A percentile compares a stretch with the other conserved stretches of the same genome.
phyloP scores from a whole-genome alignment of 2,113 vertebrate genomes.

The Aphyosemion australe region DNA sequence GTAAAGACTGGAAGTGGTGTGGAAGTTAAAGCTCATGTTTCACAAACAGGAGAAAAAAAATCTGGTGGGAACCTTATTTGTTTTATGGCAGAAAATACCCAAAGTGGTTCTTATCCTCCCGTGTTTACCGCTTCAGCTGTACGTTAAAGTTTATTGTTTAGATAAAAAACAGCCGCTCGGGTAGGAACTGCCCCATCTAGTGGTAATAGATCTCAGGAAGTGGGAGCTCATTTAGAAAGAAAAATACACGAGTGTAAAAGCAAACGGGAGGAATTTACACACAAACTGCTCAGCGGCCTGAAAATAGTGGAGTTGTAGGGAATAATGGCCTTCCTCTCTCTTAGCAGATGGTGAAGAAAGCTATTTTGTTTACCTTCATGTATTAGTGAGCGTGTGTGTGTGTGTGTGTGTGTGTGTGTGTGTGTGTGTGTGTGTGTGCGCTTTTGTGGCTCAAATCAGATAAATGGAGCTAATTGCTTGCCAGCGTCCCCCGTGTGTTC shows the following conservation, averaged over 20 bases:
- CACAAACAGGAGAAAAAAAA: too few species aligned
- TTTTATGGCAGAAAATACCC: neutral
- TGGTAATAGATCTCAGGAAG: conserved; percentile 48
- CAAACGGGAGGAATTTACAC: neutral
- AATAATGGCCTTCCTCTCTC: neutral
- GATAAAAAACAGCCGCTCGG: conserved; percentile 3
- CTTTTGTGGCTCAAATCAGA: conserved; percentile 67
- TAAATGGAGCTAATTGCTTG: conserved; percentile 70
- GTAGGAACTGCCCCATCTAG: conserved; percentile 64
- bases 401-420: neutral
- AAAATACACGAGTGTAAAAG: neutral
- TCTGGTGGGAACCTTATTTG: too few species aligned
- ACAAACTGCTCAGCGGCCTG: neutral
- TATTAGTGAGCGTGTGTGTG: conserved; percentile 2
- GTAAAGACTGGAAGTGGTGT: neutral
- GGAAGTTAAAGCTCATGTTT: too few species aligned
- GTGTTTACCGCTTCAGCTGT: neutral
- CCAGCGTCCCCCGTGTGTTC: conserved; percentile 61
- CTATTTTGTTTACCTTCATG: conserved; percentile 12
- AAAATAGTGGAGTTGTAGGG: neutral
- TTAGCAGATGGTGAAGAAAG: neutral
- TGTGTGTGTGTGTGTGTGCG: conserved; percentile 8
- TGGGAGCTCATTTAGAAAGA: neutral
- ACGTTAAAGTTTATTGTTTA: neutral
- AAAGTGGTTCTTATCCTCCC: neutral